A percentile compares a stretch with the other conserved stretches of the same genome.
phyloP scores from a whole-genome alignment of 1,140 invertebrate species.

The Rhynchophorus ferrugineus region DNA sequence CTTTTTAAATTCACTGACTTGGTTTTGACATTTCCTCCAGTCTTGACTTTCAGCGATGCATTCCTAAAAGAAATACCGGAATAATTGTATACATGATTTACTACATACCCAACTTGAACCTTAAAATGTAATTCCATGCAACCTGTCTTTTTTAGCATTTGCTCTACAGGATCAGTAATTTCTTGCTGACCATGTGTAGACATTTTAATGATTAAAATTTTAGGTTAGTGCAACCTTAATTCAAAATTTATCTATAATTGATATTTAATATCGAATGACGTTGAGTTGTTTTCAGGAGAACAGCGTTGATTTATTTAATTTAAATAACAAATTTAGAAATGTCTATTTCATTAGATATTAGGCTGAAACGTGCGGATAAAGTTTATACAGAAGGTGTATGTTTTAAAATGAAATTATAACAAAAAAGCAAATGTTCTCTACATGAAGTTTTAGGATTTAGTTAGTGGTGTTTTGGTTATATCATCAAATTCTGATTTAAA shows the following conservation, averaged over 20 bases:
- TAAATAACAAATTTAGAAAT: too few species aligned
- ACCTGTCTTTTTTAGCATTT: constrained; percentile 79
- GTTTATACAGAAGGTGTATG: constrained; percentile 75
- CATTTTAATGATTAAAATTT: constrained; percentile 13
- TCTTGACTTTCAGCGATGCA: constrained; percentile 82
- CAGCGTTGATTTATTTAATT: too few species aligned
- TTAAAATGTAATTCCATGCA: constrained; percentile 80
- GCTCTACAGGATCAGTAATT: constrained; percentile 65
- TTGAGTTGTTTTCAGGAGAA: too few species aligned
- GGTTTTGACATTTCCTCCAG: constrained; percentile 83
- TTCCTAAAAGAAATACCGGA: constrained; percentile 53
- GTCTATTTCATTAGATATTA: constrained; percentile 62
- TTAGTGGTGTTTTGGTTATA: constrained; percentile 73
- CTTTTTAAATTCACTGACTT: constrained; percentile 66
- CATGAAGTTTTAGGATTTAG: constrained; percentile 58
- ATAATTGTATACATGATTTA: constrained; percentile 1
- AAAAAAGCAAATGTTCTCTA: neutral
- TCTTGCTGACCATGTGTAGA: constrained; percentile 29
- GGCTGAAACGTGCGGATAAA: constrained; percentile 74
- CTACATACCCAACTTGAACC: constrained; percentile 56
- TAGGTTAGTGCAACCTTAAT: too few species aligned
- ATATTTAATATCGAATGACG: too few species aligned
- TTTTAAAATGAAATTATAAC: too few species aligned
- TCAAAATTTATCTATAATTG: too few species aligned
- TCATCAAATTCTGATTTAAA: constrained; percentile 71